These are phyloP conservation scores for Augochlorella aurata DNA, from an alignment of 2,888 invertebrate species.

Conservation along the genomic window DNA sequence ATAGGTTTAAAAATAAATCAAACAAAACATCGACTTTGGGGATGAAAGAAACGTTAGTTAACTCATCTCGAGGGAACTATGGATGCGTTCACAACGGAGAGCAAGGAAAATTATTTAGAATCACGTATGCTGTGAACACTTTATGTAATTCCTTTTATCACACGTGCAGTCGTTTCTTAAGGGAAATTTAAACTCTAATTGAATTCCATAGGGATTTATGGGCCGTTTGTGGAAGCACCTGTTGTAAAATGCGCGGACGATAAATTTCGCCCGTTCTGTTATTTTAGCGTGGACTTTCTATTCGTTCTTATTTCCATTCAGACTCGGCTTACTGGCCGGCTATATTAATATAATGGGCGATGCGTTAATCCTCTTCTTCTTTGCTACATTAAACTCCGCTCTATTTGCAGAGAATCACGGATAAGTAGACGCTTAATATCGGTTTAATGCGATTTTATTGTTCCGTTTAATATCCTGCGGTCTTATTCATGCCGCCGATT, in stretches of 20 bases:
- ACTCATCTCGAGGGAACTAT: neutral
- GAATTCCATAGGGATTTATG: slow-evolving; percentile 46
- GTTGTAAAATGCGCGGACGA: slow-evolving; percentile 43
- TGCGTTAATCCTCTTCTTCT: slow-evolving; percentile 42
- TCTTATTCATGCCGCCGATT: slow-evolving; percentile 11
- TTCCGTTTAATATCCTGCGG: slow-evolving; percentile 32
- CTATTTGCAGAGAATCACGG: slow-evolving; percentile 34
- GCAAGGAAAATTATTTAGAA: neutral
- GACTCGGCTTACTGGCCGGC: slow-evolving; percentile 14
- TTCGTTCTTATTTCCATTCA: slow-evolving; percentile 46
- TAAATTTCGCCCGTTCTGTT: slow-evolving; percentile 43
- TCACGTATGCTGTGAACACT: neutral
- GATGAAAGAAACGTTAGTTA: too few species aligned
- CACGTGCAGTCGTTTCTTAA: slow-evolving; percentile 13
- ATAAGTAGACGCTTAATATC: slow-evolving; percentile 45
- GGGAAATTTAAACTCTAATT: slow-evolving; percentile 46
- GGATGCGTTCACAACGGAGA: neutral
- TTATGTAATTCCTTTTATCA: slow-evolving; percentile 22
- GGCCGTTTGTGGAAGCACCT: slow-evolving; percentile 40
- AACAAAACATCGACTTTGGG: too few species aligned
- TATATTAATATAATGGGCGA: slow-evolving; percentile 41
- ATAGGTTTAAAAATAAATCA: too few species aligned
- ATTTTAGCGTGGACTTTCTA: slow-evolving; percentile 38
- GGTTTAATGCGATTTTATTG: slow-evolving; percentile 46
- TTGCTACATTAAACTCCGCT: slow-evolving; percentile 33